Evolutionary conservation across 2,113 vertebrate genomes (phyloP).

Genomic region (Tenebrosternarchus preto): DNA sequence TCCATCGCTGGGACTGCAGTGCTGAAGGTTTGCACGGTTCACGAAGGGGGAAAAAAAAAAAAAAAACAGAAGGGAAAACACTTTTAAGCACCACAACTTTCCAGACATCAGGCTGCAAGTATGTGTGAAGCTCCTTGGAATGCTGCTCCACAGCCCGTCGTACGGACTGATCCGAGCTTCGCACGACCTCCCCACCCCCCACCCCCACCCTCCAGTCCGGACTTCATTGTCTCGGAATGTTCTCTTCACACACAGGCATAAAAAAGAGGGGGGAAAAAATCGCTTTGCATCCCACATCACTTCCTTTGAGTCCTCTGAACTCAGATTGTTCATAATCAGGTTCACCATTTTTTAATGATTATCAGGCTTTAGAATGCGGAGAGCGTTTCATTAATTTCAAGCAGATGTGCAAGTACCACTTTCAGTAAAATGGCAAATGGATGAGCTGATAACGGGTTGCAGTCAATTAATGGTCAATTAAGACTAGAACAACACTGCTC

Average conservation of each 20-base stretch:
- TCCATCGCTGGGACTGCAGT: background rate
- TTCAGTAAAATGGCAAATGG: background rate
- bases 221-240: conserved; percentile 58
- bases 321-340: conserved; percentile 35
- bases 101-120: conserved; percentile 38
- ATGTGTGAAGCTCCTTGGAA: conserved; percentile 42
- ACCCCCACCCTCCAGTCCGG: conserved; percentile 44
- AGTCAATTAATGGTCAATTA: conserved; percentile 2
- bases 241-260: conserved; percentile 43
- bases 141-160: conserved; percentile 51
- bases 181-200: conserved; percentile 28
- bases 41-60: conserved; percentile 17
- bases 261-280: conserved; percentile 39
- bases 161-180: conserved; percentile 53
- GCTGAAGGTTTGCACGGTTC: background rate
- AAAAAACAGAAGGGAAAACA: conserved; percentile 7
- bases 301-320: conserved; percentile 36
- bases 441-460: background rate
- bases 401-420: conserved; percentile 21
- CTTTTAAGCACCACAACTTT: conserved; percentile 38
- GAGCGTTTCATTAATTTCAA: conserved; percentile 31
- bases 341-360: conserved; percentile 47
- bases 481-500: background rate
- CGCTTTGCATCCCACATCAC: conserved; percentile 46
- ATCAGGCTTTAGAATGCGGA: conserved; percentile 34